A percentile compares a stretch with the other conserved stretches of the same genome.
Conservation (phyloP, 2,888 invertebrate genomes). For the Herminia tarsipennalis region DNA sequence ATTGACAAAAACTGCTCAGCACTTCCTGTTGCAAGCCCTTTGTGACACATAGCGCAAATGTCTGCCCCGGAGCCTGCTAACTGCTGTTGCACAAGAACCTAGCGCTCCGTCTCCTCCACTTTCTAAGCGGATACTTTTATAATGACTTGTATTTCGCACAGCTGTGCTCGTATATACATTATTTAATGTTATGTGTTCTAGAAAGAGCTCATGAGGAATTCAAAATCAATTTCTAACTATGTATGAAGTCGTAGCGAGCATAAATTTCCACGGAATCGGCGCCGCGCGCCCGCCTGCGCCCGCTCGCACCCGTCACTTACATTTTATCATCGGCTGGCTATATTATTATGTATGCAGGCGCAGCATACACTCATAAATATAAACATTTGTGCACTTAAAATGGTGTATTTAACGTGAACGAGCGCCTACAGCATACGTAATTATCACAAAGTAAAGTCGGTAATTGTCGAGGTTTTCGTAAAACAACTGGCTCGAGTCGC, state of each 20-base stretch:
- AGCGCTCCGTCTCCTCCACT: background rate
- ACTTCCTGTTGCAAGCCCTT: conserved; percentile 29
- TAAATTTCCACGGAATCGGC: conserved; percentile 9
- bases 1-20: conserved; percentile 29
- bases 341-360: conserved; percentile 15
- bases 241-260: conserved; percentile 6
- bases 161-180: conserved; percentile 1
- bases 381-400: conserved; percentile 24
- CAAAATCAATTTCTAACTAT: conserved; percentile 13
- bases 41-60: background rate
- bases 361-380: conserved; percentile 20
- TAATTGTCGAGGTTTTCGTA: conserved; percentile 21
- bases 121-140: conserved; percentile 4
- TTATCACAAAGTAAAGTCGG: conserved; percentile 24
- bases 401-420: conserved; percentile 23
- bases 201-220: conserved; percentile 7
- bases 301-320: background rate
- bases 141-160: conserved; percentile 7
- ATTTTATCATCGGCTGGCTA: conserved; percentile 17
- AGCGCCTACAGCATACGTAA: conserved; percentile 22
- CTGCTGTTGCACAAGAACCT: background rate
- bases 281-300: background rate
- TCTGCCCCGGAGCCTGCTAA: too few relatives aligned
- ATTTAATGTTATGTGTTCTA: conserved; percentile 1
- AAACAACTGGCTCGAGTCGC: conserved; percentile 14